Percentiles rank a stretch among this genome's conserved stretches.
These are phyloP conservation scores for Cheilosia impressa DNA, from an alignment of 2,888 invertebrate genomes.

Conservation along the genomic window DNA sequence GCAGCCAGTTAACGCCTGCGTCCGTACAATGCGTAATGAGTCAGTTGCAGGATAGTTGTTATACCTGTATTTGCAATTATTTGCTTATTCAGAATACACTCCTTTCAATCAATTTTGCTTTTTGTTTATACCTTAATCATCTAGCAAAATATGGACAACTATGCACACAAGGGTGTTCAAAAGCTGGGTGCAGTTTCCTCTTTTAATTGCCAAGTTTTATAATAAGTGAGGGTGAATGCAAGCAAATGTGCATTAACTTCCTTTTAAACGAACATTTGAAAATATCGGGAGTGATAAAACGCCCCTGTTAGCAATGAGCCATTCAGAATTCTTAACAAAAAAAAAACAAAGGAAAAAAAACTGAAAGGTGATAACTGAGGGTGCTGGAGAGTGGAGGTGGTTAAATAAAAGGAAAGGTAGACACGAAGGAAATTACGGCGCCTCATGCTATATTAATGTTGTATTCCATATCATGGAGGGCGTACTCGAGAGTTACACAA, in stretches of 20 bases:
- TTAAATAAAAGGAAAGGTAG: constrained; percentile 12
- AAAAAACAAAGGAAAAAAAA: constrained; percentile 1
- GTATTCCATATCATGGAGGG: constrained; percentile 11
- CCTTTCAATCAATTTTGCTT: not conserved
- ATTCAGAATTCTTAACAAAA: not conserved
- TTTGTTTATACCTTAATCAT: constrained; percentile 36
- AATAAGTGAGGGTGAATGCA: constrained; percentile 24
- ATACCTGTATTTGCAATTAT: not conserved
- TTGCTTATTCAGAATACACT: not conserved
- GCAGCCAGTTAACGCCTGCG: constrained; percentile 10
- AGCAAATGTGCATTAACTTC: constrained; percentile 45
- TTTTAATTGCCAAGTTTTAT: constrained; percentile 32
- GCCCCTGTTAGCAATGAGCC: not conserved
- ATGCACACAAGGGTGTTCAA: constrained; percentile 11
- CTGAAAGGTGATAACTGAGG: constrained; percentile 13
- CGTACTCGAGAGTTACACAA: not conserved
- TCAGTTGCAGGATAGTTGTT: not conserved
- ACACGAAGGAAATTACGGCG: constrained; percentile 27
- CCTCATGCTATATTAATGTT: constrained; percentile 28
- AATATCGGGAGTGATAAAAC: constrained; percentile 35
- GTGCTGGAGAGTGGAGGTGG: not conserved
- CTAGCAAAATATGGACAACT: not conserved
- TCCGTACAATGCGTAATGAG: too few species aligned
- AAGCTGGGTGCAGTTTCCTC: constrained; percentile 10
- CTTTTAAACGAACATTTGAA: constrained; percentile 51